Conservation (phyloP, 2,113 vertebrate species). For the Chauna torquata region DNA sequence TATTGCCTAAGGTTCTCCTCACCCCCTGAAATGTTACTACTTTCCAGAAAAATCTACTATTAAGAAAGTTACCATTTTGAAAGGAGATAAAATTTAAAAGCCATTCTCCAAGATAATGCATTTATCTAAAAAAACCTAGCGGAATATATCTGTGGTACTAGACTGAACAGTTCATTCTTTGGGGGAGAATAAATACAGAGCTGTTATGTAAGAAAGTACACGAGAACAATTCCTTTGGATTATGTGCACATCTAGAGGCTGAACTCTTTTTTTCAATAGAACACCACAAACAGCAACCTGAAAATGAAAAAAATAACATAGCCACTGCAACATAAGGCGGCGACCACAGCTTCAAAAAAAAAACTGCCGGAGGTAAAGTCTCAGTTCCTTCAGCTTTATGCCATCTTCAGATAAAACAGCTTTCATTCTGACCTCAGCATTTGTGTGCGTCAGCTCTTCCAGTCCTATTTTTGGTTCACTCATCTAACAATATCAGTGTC, state of each 20-base stretch:
- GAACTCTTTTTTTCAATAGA: background rate
- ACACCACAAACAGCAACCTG: conserved; percentile 20
- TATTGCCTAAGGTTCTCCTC: background rate
- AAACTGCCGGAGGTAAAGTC: conserved; percentile 47
- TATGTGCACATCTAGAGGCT: background rate
- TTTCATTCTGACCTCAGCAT: conserved; percentile 66
- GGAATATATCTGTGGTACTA: background rate
- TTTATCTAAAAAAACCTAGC: conserved; percentile 1
- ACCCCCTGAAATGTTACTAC: background rate
- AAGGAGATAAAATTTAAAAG: background rate
- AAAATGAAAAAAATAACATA: conserved; percentile 26
- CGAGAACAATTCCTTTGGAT: conserved; percentile 31
- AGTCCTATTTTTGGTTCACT: conserved; percentile 62
- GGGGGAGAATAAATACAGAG: conserved; percentile 16
- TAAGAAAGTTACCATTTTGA: background rate
- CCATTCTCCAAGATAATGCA: background rate
- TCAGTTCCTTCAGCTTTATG: conserved; percentile 47
- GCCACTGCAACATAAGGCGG: background rate
- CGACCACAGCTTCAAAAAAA: conserved; percentile 34
- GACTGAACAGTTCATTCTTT: conserved; percentile 1
- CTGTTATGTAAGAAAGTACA: conserved; percentile 32
- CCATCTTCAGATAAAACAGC: conserved; percentile 57
- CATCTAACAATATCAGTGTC: conserved; percentile 59
- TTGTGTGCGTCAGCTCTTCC: conserved; percentile 52
- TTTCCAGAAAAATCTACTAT: conserved; percentile 4